These are phyloP conservation scores for Sinonovacula constricta DNA, from an alignment of 1,140 invertebrate genomes.

Conservation along the genomic window DNA sequence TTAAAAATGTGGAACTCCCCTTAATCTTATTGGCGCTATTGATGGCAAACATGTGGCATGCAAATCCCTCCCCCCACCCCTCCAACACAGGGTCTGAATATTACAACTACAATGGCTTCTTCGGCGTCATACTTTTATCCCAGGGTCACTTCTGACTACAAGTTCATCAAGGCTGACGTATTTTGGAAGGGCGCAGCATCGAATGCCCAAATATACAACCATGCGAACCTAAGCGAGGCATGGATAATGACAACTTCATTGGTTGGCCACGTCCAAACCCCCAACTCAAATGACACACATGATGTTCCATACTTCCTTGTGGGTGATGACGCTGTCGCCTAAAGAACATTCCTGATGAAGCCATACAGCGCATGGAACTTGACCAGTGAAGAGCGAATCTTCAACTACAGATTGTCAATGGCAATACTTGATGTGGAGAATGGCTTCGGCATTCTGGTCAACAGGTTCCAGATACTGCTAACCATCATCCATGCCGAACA, in stretches of 20 bases:
- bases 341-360: slow-evolving; percentile 52
- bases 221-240: slow-evolving; percentile 47
- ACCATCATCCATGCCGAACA: no score
- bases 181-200: slow-evolving; percentile 38
- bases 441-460: slow-evolving; percentile 63
- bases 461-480: no score
- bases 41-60: no score
- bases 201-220: slow-evolving; percentile 53
- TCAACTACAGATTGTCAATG: slow-evolving; percentile 78
- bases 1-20: no score
- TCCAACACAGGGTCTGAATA: no score
- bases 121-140: no score
- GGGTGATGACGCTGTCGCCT: slow-evolving; percentile 64
- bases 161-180: no score
- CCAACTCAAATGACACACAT: slow-evolving; percentile 41
- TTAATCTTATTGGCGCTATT: no score
- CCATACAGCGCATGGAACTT: slow-evolving; percentile 65
- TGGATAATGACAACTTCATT: slow-evolving; percentile 40
- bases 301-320: slow-evolving; percentile 61
- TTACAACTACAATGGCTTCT: no score
- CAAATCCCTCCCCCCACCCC: no score
- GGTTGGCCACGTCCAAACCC: slow-evolving; percentile 52
- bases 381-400: slow-evolving; percentile 66
- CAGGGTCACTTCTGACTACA: no score
- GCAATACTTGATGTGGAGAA: slow-evolving; percentile 72